Percentiles rank a stretch among this genome's conserved stretches.
Conservation (phyloP, 2,797 vertebrate species). For the Gymnothorax reevesii region DNA sequence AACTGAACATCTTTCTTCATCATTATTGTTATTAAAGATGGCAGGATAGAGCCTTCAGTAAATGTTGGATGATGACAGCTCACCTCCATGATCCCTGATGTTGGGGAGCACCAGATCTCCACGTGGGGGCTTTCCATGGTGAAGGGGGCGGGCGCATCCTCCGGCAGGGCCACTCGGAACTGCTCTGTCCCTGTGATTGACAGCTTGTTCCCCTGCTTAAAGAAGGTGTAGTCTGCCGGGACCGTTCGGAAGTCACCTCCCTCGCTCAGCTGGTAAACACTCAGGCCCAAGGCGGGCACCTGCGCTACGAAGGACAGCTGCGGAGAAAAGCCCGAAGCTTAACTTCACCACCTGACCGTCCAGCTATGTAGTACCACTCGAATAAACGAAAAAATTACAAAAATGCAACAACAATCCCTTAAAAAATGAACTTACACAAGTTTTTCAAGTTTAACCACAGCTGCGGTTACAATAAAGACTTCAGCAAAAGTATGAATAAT, state of each 20-base stretch:
- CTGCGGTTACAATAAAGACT: too few species aligned
- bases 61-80: constrained; percentile 14
- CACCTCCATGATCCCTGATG: constrained; percentile 85
- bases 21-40: not conserved
- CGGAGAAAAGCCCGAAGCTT: not conserved
- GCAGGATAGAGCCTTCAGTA: not conserved
- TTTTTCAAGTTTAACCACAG: too few species aligned
- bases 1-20: not conserved
- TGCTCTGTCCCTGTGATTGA: constrained; percentile 50
- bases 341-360: not conserved
- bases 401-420: too few species aligned
- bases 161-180: constrained; percentile 73
- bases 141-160: constrained; percentile 62
- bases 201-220: constrained; percentile 51
- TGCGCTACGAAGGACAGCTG: constrained; percentile 83
- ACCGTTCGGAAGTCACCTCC: constrained; percentile 63
- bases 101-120: constrained; percentile 73
- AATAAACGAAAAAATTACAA: too few species aligned
- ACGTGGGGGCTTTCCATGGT: constrained; percentile 81
- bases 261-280: constrained; percentile 77
- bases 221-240: constrained; percentile 71
- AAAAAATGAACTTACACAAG: too few species aligned
- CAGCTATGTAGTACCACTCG: too few species aligned
- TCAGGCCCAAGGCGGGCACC: constrained; percentile 78
- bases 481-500: too few species aligned